Conservation (phyloP, 92 coral and sea anemone genomes). For the Paragorgia papillata region DNA sequence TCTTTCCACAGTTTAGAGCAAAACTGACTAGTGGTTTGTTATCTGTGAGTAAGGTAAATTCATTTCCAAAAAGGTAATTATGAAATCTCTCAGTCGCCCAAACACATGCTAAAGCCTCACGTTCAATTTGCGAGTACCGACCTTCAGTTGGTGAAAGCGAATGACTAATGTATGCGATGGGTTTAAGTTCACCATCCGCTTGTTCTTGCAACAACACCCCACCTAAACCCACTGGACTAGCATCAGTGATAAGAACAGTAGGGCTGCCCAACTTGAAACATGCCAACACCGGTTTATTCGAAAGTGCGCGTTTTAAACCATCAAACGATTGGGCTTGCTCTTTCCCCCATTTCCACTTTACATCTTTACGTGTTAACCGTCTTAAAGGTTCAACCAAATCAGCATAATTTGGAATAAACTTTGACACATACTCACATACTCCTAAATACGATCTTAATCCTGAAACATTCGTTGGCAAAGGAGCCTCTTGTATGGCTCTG, state of each 20-base stretch:
- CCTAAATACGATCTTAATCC: conserved; percentile 48
- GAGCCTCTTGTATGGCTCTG: conserved; percentile 36
- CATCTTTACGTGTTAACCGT: conserved; percentile 34
- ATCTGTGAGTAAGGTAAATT: conserved; percentile 38
- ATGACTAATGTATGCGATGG: conserved; percentile 46
- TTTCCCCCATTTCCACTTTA: conserved; percentile 44
- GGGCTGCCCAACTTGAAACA: conserved; percentile 39
- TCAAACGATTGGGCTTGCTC: conserved; percentile 48
- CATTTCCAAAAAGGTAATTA: conserved; percentile 42
- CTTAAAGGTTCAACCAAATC: conserved; percentile 50
- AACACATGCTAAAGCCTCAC: conserved; percentile 50
- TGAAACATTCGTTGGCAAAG: conserved; percentile 26
- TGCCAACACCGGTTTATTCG: conserved; percentile 52
- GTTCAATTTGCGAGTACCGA: conserved; percentile 46
- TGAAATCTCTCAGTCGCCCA: conserved; percentile 50
- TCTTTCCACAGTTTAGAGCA: conserved; percentile 8
- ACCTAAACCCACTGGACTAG: conserved; percentile 46
- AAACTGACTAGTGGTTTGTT: conserved; percentile 44
- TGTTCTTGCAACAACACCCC: conserved; percentile 4
- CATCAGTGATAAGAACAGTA: conserved; percentile 43
- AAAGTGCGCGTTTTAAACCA: conserved; percentile 33
- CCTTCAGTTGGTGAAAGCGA: conserved; percentile 39
- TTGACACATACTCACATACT: conserved; percentile 44
- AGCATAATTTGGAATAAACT: conserved; percentile 52
- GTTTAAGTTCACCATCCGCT: conserved; percentile 1